Base-by-base conservation (phyloP, 1,140 invertebrate species). In the Bombus sylvicola region DNA sequence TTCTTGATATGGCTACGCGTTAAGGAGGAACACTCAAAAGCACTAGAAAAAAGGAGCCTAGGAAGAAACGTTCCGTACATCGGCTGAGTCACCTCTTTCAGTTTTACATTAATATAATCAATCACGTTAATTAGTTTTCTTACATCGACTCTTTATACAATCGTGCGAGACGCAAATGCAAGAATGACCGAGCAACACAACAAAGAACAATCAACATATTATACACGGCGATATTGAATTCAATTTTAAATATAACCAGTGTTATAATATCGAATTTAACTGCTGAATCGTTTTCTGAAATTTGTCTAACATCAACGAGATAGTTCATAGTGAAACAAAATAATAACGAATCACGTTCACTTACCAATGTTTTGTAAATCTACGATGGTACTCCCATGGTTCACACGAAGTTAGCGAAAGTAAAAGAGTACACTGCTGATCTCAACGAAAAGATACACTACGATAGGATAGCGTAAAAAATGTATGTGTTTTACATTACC, bases 121-220 rank as follows among this genome's bases (percentile, higher is more conserved):
- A 39, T 66, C 41, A 37, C 22, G 2, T 78, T 57, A 37, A 25
- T 64, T 43, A 31, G 31, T 66, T 64, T 31, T 13, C 43, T 41
- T 53, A 43, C 68, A 43, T 81, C 69, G 34, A 53, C 28, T 62
- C n/a, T n/a, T n/a, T 59, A 62, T 76, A 75, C 37, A 43, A 80
- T 69, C 22, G 66, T 73, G 79, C 53, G 28, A 39, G 18, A 64
- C 34, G 80, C 59, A 68, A 78, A 39, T 6, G 34, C 25, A 81
- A 31, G 41, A 80, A 85, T 74, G 43, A 66, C 59, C 64, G 47
- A 83, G 87, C 68, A 68, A 87, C 87, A 83, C 86, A 28, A 91
- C 89, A 86, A 90, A 89, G 77, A 90, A 86, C 79, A 90, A 85
- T 86, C 62, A 87, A 78, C 66, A 87, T 76, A 39, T 59, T 88